Conservation (phyloP, 1,140 invertebrate genomes). For the Catajapyx aquilonaris region DNA sequence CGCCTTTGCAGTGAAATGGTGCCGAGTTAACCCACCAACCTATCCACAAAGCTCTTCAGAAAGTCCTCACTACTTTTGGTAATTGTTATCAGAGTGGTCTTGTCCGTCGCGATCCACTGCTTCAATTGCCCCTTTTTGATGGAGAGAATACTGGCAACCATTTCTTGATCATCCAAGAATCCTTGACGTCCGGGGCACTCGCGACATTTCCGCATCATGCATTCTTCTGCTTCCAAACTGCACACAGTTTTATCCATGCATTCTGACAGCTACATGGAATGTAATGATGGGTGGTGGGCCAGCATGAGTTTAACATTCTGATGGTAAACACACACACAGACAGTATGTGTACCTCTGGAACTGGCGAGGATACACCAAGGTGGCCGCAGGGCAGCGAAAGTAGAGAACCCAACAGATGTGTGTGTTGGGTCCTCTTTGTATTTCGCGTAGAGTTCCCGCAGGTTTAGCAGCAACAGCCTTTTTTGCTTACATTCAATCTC, state of each 20-base stretch:
- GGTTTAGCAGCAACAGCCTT: constrained; percentile 12
- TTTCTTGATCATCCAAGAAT: too few relatives aligned
- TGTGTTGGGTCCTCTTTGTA: constrained; percentile 12
- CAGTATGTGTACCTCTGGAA: too few relatives aligned
- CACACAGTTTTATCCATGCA: too few relatives aligned
- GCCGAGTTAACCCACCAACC: background rate
- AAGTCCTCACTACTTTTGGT: constrained; percentile 4
- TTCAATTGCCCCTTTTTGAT: constrained; percentile 7
- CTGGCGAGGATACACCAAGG: constrained; percentile 1
- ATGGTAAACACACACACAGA: too few relatives aligned
- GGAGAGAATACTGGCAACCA: constrained; percentile 3
- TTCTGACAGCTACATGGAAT: too few relatives aligned
- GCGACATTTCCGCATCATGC: too few relatives aligned
- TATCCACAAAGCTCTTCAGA: background rate
- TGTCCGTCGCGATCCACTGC: constrained; percentile 9
- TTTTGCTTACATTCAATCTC: constrained; percentile 9
- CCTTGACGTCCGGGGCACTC: too few relatives aligned
- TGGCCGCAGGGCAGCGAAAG: constrained; percentile 3
- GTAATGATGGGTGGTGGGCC: too few relatives aligned
- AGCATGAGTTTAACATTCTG: too few relatives aligned
- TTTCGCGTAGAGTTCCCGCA: constrained; percentile 9
- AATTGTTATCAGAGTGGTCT: constrained; percentile 1
- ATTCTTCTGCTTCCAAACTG: too few relatives aligned
- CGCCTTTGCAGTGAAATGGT: constrained; percentile 5
- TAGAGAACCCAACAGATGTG: constrained; percentile 4